These are phyloP conservation scores for Enteromius fasciolatus DNA, from an alignment of 2,797 vertebrate species.

Conservation along the genomic window DNA sequence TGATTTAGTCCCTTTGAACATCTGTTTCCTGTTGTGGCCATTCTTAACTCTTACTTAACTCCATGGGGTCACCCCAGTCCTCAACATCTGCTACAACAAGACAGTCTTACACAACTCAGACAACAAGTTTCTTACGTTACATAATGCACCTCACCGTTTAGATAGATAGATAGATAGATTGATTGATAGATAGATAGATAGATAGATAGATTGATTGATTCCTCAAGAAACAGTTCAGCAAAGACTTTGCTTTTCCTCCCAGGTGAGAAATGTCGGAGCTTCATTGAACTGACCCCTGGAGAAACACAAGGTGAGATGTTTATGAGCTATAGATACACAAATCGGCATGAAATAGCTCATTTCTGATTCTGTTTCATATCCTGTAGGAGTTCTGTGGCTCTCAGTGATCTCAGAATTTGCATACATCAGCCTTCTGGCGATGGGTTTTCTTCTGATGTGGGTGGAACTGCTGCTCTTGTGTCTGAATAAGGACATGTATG, in stretches of 20 bases:
- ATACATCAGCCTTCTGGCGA: conserved; percentile 81
- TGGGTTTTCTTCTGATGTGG: conserved; percentile 86
- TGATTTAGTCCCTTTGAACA: conserved; percentile 2
- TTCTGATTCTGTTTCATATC: conserved; percentile 1
- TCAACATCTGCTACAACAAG: conserved; percentile 24
- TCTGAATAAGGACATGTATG: conserved; percentile 80
- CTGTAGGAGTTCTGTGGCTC: conserved; percentile 78
- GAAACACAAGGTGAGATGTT: conserved; percentile 77
- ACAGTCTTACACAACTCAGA: conserved; percentile 25
- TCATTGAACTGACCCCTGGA: conserved; percentile 83
- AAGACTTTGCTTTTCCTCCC: conserved; percentile 26
- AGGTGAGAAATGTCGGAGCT: conserved; percentile 84
- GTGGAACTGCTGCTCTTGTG: conserved; percentile 79
- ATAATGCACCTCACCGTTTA: neutral
- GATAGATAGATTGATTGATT: neutral
- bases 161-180: neutral
- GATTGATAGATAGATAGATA: neutral
- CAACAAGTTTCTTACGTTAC: neutral
- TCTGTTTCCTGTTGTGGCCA: conserved; percentile 23
- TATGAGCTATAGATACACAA: neutral
- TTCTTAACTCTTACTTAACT: conserved; percentile 27
- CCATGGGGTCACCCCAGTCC: conserved; percentile 19
- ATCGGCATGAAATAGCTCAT: neutral
- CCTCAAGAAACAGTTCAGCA: neutral
- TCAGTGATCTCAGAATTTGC: conserved; percentile 81